A percentile compares a stretch with the other conserved stretches of the same genome.
Conservation (phyloP, 2,113 vertebrate genomes). For the Ophthalmolycus amberensis region DNA sequence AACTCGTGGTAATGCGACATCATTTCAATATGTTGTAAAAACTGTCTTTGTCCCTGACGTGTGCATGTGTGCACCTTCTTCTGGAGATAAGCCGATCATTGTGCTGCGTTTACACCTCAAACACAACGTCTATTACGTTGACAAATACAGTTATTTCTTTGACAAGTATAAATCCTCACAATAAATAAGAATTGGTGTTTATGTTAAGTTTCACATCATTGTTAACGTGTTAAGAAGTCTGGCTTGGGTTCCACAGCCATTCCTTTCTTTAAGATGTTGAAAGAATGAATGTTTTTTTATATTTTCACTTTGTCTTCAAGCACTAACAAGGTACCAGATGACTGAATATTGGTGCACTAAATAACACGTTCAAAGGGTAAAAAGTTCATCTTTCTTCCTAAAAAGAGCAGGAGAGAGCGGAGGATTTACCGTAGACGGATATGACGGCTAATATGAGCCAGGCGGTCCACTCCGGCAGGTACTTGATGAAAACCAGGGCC, state of each 20-base stretch:
- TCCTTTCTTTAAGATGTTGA: too few species aligned
- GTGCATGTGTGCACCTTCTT: too few species aligned
- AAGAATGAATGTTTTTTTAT: too few species aligned
- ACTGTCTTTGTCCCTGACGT: too few species aligned
- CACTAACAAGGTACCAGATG: conserved; percentile 20
- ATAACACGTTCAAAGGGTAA: conserved; percentile 7
- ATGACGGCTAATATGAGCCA: conserved; percentile 99
- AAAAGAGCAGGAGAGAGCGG: not conserved
- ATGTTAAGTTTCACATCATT: too few species aligned
- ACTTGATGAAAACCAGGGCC: conserved; percentile 99
- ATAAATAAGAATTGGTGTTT: too few species aligned
- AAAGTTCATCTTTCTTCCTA: not conserved
- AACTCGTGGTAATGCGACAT: not conserved
- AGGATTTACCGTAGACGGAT: conserved; percentile 92
- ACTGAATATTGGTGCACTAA: not conserved
- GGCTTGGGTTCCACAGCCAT: too few species aligned
- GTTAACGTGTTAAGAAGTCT: too few species aligned
- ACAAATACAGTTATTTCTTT: not conserved
- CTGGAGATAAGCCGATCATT: too few species aligned
- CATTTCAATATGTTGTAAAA: not conserved
- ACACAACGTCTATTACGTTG: not conserved
- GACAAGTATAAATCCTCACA: not conserved
- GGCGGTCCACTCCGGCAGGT: conserved; percentile 98
- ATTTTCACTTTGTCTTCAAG: too few species aligned
- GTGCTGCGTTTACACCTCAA: not conserved